Conservation (phyloP, 1,140 invertebrate species). For the Aphelinus atriplicis region DNA sequence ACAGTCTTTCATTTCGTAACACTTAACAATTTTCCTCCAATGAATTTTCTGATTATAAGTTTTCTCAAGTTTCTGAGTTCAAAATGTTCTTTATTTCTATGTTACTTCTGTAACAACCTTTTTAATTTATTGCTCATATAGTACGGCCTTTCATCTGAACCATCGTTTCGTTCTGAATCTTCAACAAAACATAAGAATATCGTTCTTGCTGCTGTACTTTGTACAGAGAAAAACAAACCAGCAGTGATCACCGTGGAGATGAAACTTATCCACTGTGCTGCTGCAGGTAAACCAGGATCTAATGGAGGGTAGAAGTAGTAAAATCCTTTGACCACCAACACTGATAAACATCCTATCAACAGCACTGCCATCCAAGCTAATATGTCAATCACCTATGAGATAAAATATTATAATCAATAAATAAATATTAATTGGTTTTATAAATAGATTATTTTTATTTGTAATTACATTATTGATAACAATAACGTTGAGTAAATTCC, state of each 20-base stretch:
- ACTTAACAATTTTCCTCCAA: no score
- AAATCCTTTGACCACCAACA: slow-evolving; percentile 38
- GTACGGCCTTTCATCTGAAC: slow-evolving; percentile 88
- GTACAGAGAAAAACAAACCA: slow-evolving; percentile 83
- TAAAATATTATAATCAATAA: neutral
- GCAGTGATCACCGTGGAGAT: no score
- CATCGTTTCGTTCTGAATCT: slow-evolving; percentile 95
- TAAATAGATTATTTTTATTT: slow-evolving; percentile 10
- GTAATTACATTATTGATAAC: slow-evolving; percentile 85
- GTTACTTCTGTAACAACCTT: slow-evolving; percentile 48
- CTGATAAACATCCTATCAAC: slow-evolving; percentile 68
- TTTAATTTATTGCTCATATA: slow-evolving; percentile 85
- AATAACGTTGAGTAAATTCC: slow-evolving; percentile 87
- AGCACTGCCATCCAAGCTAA: slow-evolving; percentile 75
- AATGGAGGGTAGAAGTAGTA: no score
- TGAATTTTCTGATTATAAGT: no score
- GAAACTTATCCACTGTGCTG: no score
- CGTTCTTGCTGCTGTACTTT: slow-evolving; percentile 94
- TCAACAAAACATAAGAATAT: slow-evolving; percentile 96
- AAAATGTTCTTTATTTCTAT: neutral
- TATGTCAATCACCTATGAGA: slow-evolving; percentile 70
- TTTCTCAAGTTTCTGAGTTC: no score
- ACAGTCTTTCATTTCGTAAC: no score
- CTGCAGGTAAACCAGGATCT: no score
- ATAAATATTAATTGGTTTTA: neutral